phyloP scores from a whole-genome alignment of 2,113 vertebrate genomes.

The Cichladusa arquata region DNA sequence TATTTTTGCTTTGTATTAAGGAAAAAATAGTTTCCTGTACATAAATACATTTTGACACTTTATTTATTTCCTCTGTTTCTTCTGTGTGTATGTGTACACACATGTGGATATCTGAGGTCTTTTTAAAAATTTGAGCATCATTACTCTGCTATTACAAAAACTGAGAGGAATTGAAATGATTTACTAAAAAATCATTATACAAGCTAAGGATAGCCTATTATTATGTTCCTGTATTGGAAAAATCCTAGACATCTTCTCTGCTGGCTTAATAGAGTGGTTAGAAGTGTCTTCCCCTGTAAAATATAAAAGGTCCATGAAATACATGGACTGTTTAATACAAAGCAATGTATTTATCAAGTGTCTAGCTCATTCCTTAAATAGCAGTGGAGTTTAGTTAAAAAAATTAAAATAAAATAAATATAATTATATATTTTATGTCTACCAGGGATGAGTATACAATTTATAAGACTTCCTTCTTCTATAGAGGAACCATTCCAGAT shows the following conservation, averaged over 20 bases:
- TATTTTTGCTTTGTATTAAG: not conserved
- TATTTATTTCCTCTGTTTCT: not conserved
- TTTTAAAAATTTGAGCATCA: not conserved
- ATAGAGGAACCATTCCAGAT: not conserved
- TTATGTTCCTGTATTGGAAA: not conserved
- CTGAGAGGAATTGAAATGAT: not conserved
- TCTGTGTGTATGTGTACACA: accelerated
- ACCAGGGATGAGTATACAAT: not conserved
- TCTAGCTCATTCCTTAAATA: not conserved
- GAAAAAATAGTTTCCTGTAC: not conserved
- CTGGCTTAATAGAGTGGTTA: not conserved
- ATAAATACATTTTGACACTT: not conserved
- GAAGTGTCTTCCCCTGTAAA: not conserved
- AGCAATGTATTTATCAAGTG: not conserved
- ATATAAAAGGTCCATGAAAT: not conserved
- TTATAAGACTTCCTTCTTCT: not conserved
- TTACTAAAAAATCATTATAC: not conserved
- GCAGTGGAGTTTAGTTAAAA: not conserved
- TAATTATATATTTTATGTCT: not conserved
- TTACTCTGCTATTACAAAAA: not conserved
- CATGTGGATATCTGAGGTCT: not conserved
- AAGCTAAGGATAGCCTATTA: not conserved
- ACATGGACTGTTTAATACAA: not conserved
- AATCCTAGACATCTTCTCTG: not conserved
- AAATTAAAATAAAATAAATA: not conserved